Evolutionary conservation across 2,888 invertebrate species (phyloP).

Genomic region (Prosopocoilus inquinatus): DNA sequence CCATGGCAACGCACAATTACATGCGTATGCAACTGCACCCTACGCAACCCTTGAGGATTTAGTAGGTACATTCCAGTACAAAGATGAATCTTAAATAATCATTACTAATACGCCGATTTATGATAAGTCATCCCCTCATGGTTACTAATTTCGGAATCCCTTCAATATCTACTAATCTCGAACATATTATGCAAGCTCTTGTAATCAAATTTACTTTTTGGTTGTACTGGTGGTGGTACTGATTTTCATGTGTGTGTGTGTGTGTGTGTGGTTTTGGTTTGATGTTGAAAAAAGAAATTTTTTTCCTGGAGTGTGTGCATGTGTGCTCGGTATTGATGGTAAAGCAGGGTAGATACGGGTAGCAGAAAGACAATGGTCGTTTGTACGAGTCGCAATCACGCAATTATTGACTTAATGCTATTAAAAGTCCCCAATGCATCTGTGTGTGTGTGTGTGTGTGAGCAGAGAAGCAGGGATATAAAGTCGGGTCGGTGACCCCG

Average conservation of each 20-base stretch:
- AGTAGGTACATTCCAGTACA: slow-evolving; percentile 7
- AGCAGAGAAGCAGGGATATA: slow-evolving; percentile 2
- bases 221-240: too few relatives aligned
- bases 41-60: slow-evolving; percentile 12
- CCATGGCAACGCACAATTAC: slow-evolving; percentile 20
- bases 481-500: slow-evolving; percentile 23
- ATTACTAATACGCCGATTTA: too few relatives aligned
- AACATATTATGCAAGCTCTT: too few relatives aligned
- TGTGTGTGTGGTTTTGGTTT: too few relatives aligned
- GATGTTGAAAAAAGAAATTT: too few relatives aligned
- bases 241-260: too few relatives aligned
- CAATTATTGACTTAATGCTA: slow-evolving; percentile 18
- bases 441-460: slow-evolving; percentile 3
- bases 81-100: too few relatives aligned
- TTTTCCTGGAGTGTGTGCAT: too few relatives aligned
- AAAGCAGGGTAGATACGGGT: not conserved
- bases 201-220: too few relatives aligned
- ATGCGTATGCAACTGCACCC: slow-evolving; percentile 18
- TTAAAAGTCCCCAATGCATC: slow-evolving; percentile 11
- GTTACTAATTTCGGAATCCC: too few relatives aligned
- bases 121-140: too few relatives aligned
- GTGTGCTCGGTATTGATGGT: not conserved
- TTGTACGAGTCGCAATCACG: slow-evolving; percentile 10
- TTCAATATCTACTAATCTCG: too few relatives aligned
- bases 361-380: slow-evolving; percentile 15